Percentiles rank a stretch among this genome's conserved stretches.
Conservation (phyloP, 1,140 invertebrate species). For the Zaprionus lachaisei region DNA sequence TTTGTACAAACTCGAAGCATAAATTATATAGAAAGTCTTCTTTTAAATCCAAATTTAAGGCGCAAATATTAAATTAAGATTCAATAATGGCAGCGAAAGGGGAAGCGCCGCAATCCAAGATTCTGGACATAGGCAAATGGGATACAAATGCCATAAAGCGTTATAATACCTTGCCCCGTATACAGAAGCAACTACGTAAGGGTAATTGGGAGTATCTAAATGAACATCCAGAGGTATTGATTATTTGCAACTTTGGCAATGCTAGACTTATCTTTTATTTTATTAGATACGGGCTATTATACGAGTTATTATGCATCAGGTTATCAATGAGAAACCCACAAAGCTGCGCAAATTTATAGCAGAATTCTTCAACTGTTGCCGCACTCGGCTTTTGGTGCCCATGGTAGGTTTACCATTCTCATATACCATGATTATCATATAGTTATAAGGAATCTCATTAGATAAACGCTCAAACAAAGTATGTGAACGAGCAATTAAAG, state of each 20-base stretch:
- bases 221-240: slow-evolving; percentile 61
- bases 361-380: slow-evolving; percentile 56
- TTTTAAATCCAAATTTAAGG: neutral
- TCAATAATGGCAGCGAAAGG: slow-evolving; percentile 1
- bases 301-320: slow-evolving; percentile 60
- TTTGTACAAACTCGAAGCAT: neutral
- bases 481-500: slow-evolving; percentile 62
- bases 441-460: slow-evolving; percentile 2
- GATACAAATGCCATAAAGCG: slow-evolving; percentile 52
- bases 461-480: slow-evolving; percentile 66
- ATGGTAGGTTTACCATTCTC: slow-evolving; percentile 41
- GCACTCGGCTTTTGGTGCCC: slow-evolving; percentile 53
- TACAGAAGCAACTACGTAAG: slow-evolving; percentile 59
- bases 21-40: neutral
- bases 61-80: neutral
- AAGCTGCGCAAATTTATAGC: slow-evolving; percentile 52
- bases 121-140: slow-evolving; percentile 63
- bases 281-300: slow-evolving; percentile 64
- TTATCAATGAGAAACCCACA: slow-evolving; percentile 52
- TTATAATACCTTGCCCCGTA: slow-evolving; percentile 43
- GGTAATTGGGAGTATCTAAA: slow-evolving; percentile 62
- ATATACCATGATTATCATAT: neutral
- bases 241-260: neutral
- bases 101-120: slow-evolving; percentile 19
- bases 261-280: neutral